Evolutionary conservation across 2,888 invertebrate genomes (phyloP).

Genomic region (Julus scanicus): DNA sequence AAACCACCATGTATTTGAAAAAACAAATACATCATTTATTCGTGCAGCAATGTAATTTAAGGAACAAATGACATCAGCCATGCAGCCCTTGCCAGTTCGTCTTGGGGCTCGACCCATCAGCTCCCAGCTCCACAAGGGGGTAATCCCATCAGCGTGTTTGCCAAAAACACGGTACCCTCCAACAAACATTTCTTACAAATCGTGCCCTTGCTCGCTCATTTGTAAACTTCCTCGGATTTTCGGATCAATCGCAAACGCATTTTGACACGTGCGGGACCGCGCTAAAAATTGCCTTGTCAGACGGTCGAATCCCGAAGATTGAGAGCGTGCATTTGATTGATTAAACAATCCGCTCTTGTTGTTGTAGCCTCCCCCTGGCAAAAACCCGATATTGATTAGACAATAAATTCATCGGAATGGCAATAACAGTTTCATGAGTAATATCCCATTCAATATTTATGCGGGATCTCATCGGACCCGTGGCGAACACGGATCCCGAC

Average conservation of each 20-base stretch:
- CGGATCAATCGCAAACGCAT: conserved; percentile 30
- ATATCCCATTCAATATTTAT: conserved; percentile 27
- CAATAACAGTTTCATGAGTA: conserved; percentile 39
- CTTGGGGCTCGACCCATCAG: neutral
- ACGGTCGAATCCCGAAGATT: neutral
- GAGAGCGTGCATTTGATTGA: conserved; percentile 39
- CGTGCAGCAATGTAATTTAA: neutral
- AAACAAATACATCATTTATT: neutral
- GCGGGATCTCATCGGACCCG: neutral
- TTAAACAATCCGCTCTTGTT: conserved; percentile 47
- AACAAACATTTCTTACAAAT: neutral
- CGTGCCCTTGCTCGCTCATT: neutral
- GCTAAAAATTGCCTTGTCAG: conserved; percentile 47
- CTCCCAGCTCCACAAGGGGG: neutral
- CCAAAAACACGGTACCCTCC: neutral
- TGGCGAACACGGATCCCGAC: neutral
- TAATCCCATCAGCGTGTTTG: conserved; percentile 3
- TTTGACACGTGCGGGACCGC: conserved; percentile 20
- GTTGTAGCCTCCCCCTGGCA: conserved; percentile 40
- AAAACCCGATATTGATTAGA: conserved; percentile 42
- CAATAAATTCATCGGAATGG: conserved; percentile 47
- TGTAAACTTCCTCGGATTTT: neutral
- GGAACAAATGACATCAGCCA: neutral
- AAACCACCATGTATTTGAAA: neutral
- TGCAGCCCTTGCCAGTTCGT: neutral